These are phyloP conservation scores for Dasypolia templi DNA, from an alignment of 2,888 invertebrate genomes.

Conservation along the genomic window DNA sequence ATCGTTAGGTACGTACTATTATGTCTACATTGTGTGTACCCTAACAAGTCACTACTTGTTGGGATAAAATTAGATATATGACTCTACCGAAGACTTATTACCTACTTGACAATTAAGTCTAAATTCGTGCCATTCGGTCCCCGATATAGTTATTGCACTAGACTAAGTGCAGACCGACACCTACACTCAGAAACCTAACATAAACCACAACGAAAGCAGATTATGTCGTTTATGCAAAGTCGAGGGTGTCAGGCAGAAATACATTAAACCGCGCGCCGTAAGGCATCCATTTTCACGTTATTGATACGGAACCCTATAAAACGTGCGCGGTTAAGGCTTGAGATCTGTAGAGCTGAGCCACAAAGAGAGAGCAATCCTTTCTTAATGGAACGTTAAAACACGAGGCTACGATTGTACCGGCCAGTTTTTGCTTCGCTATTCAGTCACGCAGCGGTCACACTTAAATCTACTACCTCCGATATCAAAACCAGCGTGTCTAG, in stretches of 20 bases:
- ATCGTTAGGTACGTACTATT: neutral
- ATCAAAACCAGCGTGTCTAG: constrained; percentile 59
- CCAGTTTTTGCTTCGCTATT: constrained; percentile 59
- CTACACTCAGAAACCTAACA: constrained; percentile 13
- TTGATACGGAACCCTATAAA: constrained; percentile 64
- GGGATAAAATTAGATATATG: constrained; percentile 1
- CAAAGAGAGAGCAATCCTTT: constrained; percentile 64
- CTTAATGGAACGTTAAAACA: constrained; percentile 64
- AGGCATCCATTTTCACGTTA: constrained; percentile 62
- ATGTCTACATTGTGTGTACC: neutral
- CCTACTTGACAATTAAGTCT: neutral
- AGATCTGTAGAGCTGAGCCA: constrained; percentile 60
- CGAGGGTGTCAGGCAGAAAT: constrained; percentile 53
- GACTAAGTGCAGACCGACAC: neutral
- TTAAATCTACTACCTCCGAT: constrained; percentile 43
- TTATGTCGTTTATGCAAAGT: constrained; percentile 51
- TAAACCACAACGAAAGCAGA: constrained; percentile 22
- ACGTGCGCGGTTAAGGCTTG: constrained; percentile 61
- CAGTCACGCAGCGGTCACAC: constrained; percentile 66
- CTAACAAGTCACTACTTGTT: neutral
- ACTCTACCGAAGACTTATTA: neutral
- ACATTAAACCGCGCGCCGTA: constrained; percentile 51
- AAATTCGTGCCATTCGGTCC: constrained; percentile 6
- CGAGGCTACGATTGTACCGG: constrained; percentile 59
- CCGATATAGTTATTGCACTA: constrained; percentile 6